A percentile compares a stretch with the other conserved stretches of the same genome.
Evolutionary conservation across 2,888 invertebrate genomes (phyloP).

Genomic region (Zygaena filipendulae): DNA sequence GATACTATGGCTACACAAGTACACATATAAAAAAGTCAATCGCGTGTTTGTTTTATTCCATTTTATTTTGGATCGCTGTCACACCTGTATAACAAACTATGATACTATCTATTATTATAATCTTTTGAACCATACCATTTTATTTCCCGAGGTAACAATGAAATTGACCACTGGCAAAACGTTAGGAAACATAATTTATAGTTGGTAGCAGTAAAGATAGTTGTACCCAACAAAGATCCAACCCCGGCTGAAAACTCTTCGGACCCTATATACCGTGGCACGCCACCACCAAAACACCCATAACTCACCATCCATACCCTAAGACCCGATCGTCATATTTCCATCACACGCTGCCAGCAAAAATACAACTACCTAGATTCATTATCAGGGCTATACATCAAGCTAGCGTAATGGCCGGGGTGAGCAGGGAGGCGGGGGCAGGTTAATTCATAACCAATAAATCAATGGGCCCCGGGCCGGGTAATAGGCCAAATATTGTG

Average conservation of each 20-base stretch:
- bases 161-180: too few species aligned
- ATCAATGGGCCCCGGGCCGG: conserved; percentile 51
- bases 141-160: too few species aligned
- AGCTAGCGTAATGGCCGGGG: conserved; percentile 32
- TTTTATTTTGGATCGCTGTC: conserved; percentile 60
- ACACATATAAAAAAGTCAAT: conserved; percentile 63
- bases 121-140: too few species aligned
- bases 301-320: conserved; percentile 18
- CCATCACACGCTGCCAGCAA: conserved; percentile 54
- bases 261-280: conserved; percentile 2
- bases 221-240: neutral
- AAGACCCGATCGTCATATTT: conserved; percentile 42
- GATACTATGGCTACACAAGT: too few species aligned
- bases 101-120: too few species aligned
- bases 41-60: conserved; percentile 59
- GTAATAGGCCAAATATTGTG: conserved; percentile 63
- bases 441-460: conserved; percentile 67
- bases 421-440: conserved; percentile 24
- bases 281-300: conserved; percentile 16
- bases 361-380: conserved; percentile 62
- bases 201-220: too few species aligned
- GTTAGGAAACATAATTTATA: too few species aligned
- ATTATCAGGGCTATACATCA: conserved; percentile 62
- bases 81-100: too few species aligned
- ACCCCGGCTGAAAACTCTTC: neutral